Evolutionary conservation across 2,797 vertebrate species (phyloP), one percentile per base, ranked within the genome.

Genomic region (Protosalanx chinensis): DNA sequence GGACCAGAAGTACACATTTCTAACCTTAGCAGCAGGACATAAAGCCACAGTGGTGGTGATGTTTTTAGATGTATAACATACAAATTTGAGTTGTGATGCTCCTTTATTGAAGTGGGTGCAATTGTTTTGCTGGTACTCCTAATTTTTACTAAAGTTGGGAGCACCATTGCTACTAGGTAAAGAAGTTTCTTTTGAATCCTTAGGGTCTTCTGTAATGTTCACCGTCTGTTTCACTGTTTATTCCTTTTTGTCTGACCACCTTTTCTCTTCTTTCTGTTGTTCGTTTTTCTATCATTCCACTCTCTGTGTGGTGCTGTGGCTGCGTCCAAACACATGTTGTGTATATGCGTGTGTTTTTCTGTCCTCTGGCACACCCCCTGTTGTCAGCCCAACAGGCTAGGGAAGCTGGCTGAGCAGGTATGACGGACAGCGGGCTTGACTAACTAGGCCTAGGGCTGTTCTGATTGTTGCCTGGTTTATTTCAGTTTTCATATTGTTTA

Each of bases 401-500:
- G 97, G 92, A 97, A 96, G 90, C 94, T 97, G 94, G 94, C 94
- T 92, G 96, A 98, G 89, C 96, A 98, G 97, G 97, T 98, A 98
- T 76, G 90, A 93, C 94, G 89, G 30, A 33, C 30, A 18, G 30
- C 1, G 61, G 61, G 61, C 15, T 35, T 16, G 30, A 81, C 59
- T 66, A 86, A 85, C 85, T 87, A 85, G 88, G 87, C 76, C 84
- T 74, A 60, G 65, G 23, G 73, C 82, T 80, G 82, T 76, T 76
- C 81, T 71, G 60, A 72, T 58, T 75, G 77, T 41, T 7, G 59
- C 15, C 74, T 23, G 60, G 33, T 83, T 63, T 32, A 12, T 60
- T 29, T 20, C 27, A 74, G 33, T 63, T 68, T 74, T 62, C 81
- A 64, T 68, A n/a, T 56, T 56, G 53, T 56, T 66, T 70, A 35